Base-by-base conservation (phyloP, 1,140 invertebrate genomes). In the Drosophila lowei region DNA sequence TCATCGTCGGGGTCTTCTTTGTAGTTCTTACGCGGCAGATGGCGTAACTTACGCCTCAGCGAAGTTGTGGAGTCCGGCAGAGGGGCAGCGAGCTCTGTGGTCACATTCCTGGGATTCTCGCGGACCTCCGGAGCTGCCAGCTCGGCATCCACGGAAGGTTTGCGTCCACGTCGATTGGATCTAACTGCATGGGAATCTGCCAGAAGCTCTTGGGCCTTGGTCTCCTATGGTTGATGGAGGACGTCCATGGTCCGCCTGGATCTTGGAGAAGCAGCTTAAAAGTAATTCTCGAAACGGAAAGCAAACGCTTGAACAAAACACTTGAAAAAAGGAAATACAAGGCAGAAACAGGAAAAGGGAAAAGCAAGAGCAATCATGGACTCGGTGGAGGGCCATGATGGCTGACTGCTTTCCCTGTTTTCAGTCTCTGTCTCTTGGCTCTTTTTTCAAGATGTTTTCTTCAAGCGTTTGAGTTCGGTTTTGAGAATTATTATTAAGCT, bases 11-110 rank as follows among this genome's bases (percentile, higher is more conserved):
- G 80, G 4, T 57, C 73, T 49, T 90, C 89, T 42, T 52, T 79
- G 15, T 90, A 90, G 11, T 90, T 90, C 42, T 85, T 84, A 8
- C 84, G 79, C 6, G 88, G 88, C 44, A 90, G 28, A n/a, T 86
- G 88, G 7, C 83, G 83, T 8, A 72, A 74, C 30, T 88, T 74
- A 1, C 83, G 83, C 3, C 76, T 76, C 9, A 71, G 74, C 1
- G 81, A 64, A n/a, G 54, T 71, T 4, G 62, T 55, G 0, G 43
- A 25, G 23, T 81, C 83, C 6, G 48, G 11, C 0, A 54, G 0
- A 0, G 68, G 50, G 7, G 44, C 55, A 6, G 59, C 28, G 2
- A 25, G 21, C 6, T 46, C 48, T 9, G 48, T 52, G 23, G 58
- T 42, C 11, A 44, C 16, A 13, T 43, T 38, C 2, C 13, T 72